These are phyloP conservation scores for Pycnonotus jocosus DNA, from an alignment of 2,113 vertebrate species.

Conservation along the genomic window DNA sequence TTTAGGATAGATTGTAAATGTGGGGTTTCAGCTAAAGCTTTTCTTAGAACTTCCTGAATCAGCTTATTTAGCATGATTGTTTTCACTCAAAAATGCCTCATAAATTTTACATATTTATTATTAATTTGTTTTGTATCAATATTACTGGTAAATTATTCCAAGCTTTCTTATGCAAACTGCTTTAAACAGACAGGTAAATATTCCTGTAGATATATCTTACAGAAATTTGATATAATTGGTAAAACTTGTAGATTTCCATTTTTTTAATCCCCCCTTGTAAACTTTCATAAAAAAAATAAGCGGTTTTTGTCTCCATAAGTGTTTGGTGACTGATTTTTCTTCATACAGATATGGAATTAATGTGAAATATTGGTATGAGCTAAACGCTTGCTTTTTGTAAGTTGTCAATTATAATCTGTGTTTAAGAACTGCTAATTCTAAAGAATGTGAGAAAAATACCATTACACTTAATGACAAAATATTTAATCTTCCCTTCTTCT, in stretches of 20 bases:
- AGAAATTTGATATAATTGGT: background rate
- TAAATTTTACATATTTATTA: slow-evolving; percentile 15
- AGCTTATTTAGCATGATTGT: slow-evolving; percentile 14
- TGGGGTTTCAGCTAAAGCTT: slow-evolving; percentile 23
- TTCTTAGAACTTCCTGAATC: background rate
- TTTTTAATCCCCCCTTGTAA: background rate
- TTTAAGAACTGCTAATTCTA: background rate
- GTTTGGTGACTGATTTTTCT: background rate
- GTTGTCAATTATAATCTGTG: background rate
- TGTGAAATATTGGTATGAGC: background rate
- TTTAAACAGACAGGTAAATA: background rate
- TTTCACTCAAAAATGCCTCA: background rate
- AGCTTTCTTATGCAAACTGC: background rate
- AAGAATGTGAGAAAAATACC: background rate
- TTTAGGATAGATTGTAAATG: slow-evolving; percentile 27
- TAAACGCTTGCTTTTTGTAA: background rate
- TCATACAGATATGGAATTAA: background rate
- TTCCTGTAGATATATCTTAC: background rate
- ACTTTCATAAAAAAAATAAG: background rate
- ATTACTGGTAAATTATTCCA: background rate
- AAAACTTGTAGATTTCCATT: background rate
- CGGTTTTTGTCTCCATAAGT: background rate
- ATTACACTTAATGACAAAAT: background rate
- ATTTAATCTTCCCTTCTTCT: background rate
- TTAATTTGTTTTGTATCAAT: background rate